phyloP scores from a whole-genome alignment of 30 jellyfish, hydroid and myxozoan species.

The Catostylus mosaicus region DNA sequence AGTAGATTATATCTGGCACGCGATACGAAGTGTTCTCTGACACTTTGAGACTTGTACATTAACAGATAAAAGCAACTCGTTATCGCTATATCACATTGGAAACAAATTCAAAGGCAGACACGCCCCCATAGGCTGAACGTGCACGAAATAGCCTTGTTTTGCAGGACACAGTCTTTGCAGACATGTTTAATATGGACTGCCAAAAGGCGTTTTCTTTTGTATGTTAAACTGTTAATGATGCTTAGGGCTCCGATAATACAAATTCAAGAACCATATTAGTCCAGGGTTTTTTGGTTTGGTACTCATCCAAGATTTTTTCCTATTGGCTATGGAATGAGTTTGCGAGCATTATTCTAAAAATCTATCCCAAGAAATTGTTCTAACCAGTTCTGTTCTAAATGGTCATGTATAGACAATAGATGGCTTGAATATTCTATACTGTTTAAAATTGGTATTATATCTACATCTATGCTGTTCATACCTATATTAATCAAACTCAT shows the following conservation, averaged over 20 bases:
- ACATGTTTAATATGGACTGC: neutral
- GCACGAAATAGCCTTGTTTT: conserved; percentile 26
- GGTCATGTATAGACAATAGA: no score
- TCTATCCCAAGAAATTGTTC: neutral
- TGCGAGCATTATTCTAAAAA: no score
- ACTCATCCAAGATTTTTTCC: neutral
- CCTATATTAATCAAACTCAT: no score
- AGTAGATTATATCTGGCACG: conserved; percentile 37
- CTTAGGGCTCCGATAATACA: neutral
- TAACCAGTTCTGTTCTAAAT: neutral
- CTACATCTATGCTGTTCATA: neutral
- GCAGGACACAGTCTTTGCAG: neutral
- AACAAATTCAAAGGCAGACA: conserved; percentile 2
- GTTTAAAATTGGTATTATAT: neutral
- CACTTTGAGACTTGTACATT: conserved; percentile 1
- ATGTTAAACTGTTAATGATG: neutral
- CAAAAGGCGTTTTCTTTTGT: neutral
- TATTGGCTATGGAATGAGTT: no score
- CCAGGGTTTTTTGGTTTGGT: neutral
- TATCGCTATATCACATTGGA: conserved; percentile 19
- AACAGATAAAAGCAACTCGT: neutral
- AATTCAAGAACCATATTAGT: neutral
- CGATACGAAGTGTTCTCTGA: conserved; percentile 27
- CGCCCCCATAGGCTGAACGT: conserved; percentile 22
- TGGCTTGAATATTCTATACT: neutral